These are phyloP conservation scores for Micrastur ruficollis DNA, from an alignment of 2,797 vertebrate genomes.

Conservation along the genomic window DNA sequence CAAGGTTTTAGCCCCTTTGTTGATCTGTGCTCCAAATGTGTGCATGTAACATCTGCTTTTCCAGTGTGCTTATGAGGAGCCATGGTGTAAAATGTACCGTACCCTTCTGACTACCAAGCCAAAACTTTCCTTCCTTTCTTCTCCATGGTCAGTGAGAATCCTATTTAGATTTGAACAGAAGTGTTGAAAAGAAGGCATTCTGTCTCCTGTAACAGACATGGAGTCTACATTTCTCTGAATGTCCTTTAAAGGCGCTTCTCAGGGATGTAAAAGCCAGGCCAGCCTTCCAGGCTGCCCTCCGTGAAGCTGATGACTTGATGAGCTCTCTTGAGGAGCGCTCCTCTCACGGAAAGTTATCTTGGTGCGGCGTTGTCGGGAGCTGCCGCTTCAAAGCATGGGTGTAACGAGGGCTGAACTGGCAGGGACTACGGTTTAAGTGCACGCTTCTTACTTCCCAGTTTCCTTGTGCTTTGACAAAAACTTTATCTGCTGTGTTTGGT, in stretches of 20 bases:
- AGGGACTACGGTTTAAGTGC: neutral
- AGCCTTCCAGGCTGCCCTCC: neutral
- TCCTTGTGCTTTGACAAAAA: rapidly evolving
- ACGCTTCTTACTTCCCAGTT: neutral
- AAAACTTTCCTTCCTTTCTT: neutral
- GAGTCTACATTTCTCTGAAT: neutral
- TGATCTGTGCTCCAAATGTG: neutral
- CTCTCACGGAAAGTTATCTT: neutral
- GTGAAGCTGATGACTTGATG: neutral
- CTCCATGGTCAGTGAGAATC: neutral
- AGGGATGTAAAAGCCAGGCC: neutral
- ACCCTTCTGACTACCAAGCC: neutral
- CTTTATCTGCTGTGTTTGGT: neutral
- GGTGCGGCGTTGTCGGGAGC: neutral
- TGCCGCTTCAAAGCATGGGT: neutral
- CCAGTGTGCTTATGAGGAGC: neutral
- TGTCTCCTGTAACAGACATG: rapidly evolving
- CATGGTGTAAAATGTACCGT: neutral
- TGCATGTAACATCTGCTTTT: neutral
- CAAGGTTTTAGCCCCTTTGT: neutral
- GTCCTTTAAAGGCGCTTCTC: neutral
- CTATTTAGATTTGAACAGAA: neutral
- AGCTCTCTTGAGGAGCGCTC: neutral
- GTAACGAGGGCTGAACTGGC: neutral
- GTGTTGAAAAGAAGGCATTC: neutral